Percentiles rank a stretch among this genome's conserved stretches.
Conservation (phyloP, 2,888 invertebrate species). For the Pimpla rufipes region DNA sequence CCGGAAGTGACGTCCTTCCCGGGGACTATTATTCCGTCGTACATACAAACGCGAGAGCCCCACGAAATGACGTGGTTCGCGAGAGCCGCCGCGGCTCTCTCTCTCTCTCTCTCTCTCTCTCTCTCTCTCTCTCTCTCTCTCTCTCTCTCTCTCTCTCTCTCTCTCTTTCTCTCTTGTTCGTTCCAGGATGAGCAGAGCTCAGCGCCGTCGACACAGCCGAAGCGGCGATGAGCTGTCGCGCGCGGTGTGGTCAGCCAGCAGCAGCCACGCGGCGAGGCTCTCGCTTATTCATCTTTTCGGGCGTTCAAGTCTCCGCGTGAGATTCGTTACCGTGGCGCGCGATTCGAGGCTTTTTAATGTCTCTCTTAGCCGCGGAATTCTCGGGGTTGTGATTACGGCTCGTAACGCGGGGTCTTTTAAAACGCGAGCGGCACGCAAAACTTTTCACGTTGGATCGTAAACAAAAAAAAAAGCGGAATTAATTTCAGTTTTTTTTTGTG, state of each 20-base stretch:
- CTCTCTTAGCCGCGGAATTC: background rate
- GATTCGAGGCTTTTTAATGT: background rate
- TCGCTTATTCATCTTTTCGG: constrained; percentile 59
- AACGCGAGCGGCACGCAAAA: too few relatives aligned
- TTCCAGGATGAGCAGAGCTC: constrained; percentile 42
- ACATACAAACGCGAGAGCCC: constrained; percentile 27
- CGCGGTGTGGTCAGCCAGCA: background rate
- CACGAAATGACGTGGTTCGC: constrained; percentile 70
- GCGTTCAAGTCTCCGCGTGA: constrained; percentile 66
- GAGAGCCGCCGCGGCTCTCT: background rate
- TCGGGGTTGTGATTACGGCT: background rate
- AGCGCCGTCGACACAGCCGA: background rate
- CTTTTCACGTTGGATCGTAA: background rate
- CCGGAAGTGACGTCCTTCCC: constrained; percentile 57
- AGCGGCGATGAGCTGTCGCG: constrained; percentile 5
- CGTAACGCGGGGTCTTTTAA: background rate
- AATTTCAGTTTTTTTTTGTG: background rate
- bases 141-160: too few relatives aligned
- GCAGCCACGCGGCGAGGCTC: constrained; percentile 41
- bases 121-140: background rate
- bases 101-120: too few relatives aligned
- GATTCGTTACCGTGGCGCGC: background rate
- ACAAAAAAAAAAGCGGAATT: constrained; percentile 2
- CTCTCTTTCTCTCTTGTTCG: constrained; percentile 26
- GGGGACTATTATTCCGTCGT: constrained; percentile 60